Base-by-base conservation (phyloP, 2,888 invertebrate genomes). In the Acanthococcus lagerstroemiae region DNA sequence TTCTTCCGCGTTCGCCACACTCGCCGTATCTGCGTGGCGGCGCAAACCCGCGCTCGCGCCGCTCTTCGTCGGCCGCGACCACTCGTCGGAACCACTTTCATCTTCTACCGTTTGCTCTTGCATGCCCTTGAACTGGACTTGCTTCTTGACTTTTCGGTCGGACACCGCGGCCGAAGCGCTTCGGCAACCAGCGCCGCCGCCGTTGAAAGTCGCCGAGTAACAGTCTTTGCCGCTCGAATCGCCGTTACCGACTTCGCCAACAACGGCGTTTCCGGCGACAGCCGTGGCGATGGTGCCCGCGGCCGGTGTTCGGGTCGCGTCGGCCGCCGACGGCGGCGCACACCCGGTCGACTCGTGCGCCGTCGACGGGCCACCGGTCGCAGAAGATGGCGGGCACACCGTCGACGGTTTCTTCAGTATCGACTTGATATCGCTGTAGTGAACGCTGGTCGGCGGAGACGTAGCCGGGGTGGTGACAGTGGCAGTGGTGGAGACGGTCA, bases 381-480 rank as follows among this genome's bases (percentile, higher is more conserved):
- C 24, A 22, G 52, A 52, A 15, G 48, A n/a, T 15, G 37, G 37
- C 37, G 17, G 12, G 7, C 22, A 55, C 58, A 67, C 58, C 46
- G 65, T 65, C 19, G 60, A 27, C n/a, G 69, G 69, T 37, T 81
- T 81, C 75, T 82, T 82, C 72, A 81, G 73, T 69, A 81, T 82
- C 44, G 81, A 81, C 72, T 81, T 81, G 71, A 80, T 75, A 66
- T 71, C 70, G 69, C 17, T 30, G 37, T 21, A 52, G 17, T n/a
- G 48, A 5, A 69, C 63, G 4, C 71, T 68, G 19, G 69, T 69
- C 57, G 70, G 21, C 25, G 70, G 67, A 27, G 69, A 67, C 7
- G 69, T 67, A n/a, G 68, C 60, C 74, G 75, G 50, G 12, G 25
- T n/a, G 2, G 57, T 24, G 44, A 37, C 15, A n/a, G 2, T 46